These are phyloP conservation scores for Tachysurus fulvidraco DNA, from an alignment of 2,113 vertebrate species.

Conservation along the genomic window DNA sequence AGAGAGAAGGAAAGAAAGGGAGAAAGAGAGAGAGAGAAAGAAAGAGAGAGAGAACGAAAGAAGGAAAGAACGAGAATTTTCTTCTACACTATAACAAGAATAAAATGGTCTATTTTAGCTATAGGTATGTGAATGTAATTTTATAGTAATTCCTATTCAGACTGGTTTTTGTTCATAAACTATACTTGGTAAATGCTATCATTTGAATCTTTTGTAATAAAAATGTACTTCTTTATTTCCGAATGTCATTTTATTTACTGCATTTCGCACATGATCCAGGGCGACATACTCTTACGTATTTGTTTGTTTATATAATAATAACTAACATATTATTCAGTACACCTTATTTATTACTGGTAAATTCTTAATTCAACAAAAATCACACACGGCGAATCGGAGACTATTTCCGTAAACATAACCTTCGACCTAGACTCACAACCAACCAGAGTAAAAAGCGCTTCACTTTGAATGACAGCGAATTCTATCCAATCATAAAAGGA, in stretches of 20 bases:
- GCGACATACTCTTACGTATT: not conserved
- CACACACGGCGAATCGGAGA: not conserved
- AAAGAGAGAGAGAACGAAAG: not conserved
- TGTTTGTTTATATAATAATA: not conserved
- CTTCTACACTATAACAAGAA: too few relatives aligned
- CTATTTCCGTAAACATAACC: conserved; percentile 11
- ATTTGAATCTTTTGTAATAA: not conserved
- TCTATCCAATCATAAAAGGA: not conserved
- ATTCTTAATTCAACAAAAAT: not conserved
- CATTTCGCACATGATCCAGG: not conserved
- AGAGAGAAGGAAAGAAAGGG: not conserved
- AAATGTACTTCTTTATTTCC: too few relatives aligned
- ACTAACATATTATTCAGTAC: not conserved
- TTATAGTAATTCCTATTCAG: not conserved
- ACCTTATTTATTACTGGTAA: not conserved
- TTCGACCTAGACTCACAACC: not conserved
- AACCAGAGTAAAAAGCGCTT: not conserved
- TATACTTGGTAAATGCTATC: not conserved
- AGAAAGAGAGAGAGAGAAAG: not conserved
- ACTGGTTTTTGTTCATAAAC: not conserved
- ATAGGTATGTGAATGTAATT: not conserved
- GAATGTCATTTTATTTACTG: not conserved
- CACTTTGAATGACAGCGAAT: not conserved
- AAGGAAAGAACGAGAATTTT: not conserved
- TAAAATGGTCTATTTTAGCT: not conserved